phyloP scores from a whole-genome alignment of 2,113 vertebrate species.

The Brienomyrus longianalis region DNA sequence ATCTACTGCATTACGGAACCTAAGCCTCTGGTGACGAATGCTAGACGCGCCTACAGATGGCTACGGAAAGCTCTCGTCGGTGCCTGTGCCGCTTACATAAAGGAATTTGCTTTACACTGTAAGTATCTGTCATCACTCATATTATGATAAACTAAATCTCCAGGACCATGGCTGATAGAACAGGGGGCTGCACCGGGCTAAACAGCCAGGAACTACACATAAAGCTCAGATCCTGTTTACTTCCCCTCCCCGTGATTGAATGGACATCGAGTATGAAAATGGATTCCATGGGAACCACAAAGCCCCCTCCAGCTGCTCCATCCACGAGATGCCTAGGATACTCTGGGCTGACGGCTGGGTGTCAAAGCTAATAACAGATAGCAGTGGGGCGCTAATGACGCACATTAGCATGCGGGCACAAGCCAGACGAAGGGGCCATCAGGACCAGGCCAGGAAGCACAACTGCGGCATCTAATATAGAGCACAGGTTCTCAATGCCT shows the following conservation, averaged over 20 bases:
- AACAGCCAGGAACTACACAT: neutral
- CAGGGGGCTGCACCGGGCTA: neutral
- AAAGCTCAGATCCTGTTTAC: neutral
- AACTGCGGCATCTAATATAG: neutral
- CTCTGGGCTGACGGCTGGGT: constrained; percentile 12
- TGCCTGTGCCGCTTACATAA: neutral
- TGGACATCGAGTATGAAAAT: neutral
- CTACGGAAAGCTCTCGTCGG: constrained; percentile 25
- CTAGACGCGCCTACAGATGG: constrained; percentile 24
- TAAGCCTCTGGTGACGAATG: constrained; percentile 22
- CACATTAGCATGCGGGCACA: constrained; percentile 39
- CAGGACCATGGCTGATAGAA: neutral
- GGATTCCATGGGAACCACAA: neutral
- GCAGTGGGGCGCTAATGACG: constrained; percentile 35
- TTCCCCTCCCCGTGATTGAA: neutral
- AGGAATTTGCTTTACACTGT: neutral
- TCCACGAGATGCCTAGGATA: neutral
- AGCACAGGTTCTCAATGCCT: neutral
- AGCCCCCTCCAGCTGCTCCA: neutral
- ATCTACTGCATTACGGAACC: constrained; percentile 8
- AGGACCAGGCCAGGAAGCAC: neutral
- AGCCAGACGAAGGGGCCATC: constrained; percentile 4
- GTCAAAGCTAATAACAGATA: constrained; percentile 28
- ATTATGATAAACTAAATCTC: neutral
- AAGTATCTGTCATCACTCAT: neutral